These are phyloP conservation scores for Manduca sexta DNA, from an alignment of 1,140 invertebrate species.

Conservation along the genomic window DNA sequence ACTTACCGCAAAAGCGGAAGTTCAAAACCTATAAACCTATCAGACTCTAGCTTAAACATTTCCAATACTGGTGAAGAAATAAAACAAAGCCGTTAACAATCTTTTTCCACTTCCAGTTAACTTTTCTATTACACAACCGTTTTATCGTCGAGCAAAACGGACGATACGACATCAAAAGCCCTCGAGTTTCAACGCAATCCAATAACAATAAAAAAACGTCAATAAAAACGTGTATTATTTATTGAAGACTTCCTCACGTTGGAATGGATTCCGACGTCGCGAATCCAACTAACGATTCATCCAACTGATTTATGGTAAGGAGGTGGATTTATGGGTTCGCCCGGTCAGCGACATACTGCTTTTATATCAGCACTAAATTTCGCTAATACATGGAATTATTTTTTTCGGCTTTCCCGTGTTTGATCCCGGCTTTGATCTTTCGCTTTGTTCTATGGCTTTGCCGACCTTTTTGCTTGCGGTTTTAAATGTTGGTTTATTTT, in stretches of 20 bases:
- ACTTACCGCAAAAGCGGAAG: too few species aligned
- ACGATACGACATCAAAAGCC: constrained; percentile 29
- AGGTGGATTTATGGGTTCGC: constrained; percentile 14
- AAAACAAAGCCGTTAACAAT: background rate
- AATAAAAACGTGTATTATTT: constrained; percentile 50
- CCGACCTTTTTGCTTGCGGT: too few species aligned
- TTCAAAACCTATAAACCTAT: too few species aligned
- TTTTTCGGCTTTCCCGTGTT: too few species aligned
- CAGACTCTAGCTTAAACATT: too few species aligned
- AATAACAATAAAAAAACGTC: constrained; percentile 48
- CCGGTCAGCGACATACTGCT: constrained; percentile 11
- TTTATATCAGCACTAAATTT: too few species aligned
- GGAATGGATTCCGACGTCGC: constrained; percentile 33
- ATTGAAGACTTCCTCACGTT: constrained; percentile 37
- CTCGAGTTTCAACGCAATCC: constrained; percentile 33
- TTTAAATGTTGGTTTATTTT: too few species aligned
- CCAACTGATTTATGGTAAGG: constrained; percentile 15
- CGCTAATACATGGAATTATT: too few species aligned
- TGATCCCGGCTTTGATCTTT: too few species aligned
- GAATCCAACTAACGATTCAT: constrained; percentile 6
- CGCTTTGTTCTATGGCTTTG: too few species aligned
- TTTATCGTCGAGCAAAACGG: constrained; percentile 36
- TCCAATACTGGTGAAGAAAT: too few species aligned
- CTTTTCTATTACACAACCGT: constrained; percentile 34
- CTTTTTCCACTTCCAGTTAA: background rate